Conservation (phyloP, 2,113 vertebrate genomes). For the Craseonycteris thonglongyai region DNA sequence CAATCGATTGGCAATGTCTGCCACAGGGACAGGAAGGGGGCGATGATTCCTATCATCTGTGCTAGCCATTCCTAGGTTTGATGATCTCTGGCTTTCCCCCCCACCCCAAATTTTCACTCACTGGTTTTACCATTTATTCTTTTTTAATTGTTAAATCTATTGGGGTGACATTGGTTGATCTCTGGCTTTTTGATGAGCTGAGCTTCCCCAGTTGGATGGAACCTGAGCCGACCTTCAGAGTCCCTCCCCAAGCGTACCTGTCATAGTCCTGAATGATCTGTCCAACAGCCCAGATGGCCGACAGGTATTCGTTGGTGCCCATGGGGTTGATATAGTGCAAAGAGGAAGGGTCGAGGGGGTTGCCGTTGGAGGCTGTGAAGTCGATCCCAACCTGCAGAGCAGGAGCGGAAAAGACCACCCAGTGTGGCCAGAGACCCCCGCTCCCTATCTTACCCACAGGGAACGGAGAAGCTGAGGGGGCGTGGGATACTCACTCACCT, state of each 20-base stretch:
- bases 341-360: constrained; percentile 92
- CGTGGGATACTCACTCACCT: neutral
- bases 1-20: neutral
- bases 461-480: neutral
- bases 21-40: neutral
- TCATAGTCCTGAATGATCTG: constrained; percentile 99
- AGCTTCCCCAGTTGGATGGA: neutral
- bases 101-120: too few species aligned
- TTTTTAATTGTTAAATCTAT: too few species aligned
- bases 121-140: too few species aligned
- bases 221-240: neutral
- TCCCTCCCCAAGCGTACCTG: constrained; percentile 81
- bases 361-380: constrained; percentile 98
- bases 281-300: constrained; percentile 96
- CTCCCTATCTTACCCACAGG: neutral
- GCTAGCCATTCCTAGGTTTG: neutral
- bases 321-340: constrained; percentile 97
- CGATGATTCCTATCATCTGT: accelerated
- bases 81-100: neutral
- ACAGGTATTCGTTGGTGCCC: constrained; percentile 96
- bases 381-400: constrained; percentile 93
- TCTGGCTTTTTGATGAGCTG: neutral
- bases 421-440: neutral
- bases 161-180: too few species aligned
- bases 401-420: neutral